Percentiles rank a stretch among this genome's conserved stretches.
Conservation (phyloP, 2,113 vertebrate genomes). For the Microcebus ravelobensis region DNA sequence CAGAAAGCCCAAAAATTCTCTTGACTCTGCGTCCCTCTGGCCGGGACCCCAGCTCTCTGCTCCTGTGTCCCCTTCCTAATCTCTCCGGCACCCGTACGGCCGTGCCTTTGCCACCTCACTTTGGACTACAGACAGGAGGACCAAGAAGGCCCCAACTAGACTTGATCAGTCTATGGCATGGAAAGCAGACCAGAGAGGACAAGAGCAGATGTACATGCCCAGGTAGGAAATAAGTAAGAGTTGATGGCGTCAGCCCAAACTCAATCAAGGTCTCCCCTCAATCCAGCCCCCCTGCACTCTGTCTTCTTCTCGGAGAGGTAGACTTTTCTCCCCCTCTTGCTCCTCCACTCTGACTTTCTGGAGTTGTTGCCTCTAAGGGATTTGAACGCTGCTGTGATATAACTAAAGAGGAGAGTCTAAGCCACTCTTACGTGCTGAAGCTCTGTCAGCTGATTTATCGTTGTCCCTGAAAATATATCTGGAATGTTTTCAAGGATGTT, state of each 20-base stretch:
- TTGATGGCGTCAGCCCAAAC: neutral
- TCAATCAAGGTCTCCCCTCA: neutral
- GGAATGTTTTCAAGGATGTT: neutral
- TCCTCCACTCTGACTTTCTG: no score
- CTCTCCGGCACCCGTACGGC: neutral
- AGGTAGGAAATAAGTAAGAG: neutral
- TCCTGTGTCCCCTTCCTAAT: neutral
- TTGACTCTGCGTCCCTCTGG: neutral
- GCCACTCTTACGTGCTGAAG: neutral
- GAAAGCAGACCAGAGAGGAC: neutral
- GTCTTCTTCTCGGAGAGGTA: neutral
- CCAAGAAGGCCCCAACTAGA: neutral
- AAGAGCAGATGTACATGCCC: neutral
- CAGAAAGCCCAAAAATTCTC: neutral
- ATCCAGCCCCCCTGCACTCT: neutral
- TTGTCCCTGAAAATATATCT: neutral
- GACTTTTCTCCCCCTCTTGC: neutral
- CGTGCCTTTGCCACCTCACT: neutral
- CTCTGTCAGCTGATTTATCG: neutral
- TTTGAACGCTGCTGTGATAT: neutral
- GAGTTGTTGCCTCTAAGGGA: neutral
- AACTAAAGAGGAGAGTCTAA: neutral
- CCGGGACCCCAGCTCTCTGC: neutral
- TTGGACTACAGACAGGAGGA: neutral
- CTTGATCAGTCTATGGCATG: no score